Conservation (phyloP, 2,797 vertebrate species). For the Sorex maritimensis region DNA sequence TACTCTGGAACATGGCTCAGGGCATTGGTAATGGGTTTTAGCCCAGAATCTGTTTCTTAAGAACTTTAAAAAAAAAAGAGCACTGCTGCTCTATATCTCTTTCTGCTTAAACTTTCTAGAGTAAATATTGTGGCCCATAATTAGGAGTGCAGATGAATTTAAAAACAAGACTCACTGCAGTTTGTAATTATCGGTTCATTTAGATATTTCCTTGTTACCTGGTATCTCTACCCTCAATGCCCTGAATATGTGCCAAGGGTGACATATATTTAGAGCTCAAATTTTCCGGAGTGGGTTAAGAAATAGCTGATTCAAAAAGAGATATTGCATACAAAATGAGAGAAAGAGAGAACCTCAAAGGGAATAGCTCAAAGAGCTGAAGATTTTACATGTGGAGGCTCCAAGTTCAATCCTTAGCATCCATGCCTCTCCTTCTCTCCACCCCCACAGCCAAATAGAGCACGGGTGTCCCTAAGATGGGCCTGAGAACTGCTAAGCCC, state of each 20-base stretch:
- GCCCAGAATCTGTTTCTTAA: neutral
- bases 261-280: neutral
- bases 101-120: slow-evolving; percentile 19
- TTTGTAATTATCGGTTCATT: neutral
- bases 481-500: no score
- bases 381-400: no score
- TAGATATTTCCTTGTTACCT: neutral
- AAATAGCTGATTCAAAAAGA: neutral
- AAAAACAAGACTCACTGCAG: neutral
- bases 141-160: neutral
- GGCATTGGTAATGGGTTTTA: neutral
- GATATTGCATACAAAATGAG: no score
- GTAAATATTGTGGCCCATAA: neutral
- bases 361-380: no score
- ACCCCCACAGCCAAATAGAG: no score
- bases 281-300: neutral
- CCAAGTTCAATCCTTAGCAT: no score
- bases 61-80: neutral
- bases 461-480: no score
- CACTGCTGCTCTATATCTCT: neutral
- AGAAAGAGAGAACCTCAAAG: no score
- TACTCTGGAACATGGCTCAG: neutral
- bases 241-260: no score
- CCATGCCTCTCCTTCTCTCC: no score
- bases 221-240: neutral